Evolutionary conservation across 2,888 invertebrate species (phyloP).

Genomic region (Onthophagus sagittarius): DNA sequence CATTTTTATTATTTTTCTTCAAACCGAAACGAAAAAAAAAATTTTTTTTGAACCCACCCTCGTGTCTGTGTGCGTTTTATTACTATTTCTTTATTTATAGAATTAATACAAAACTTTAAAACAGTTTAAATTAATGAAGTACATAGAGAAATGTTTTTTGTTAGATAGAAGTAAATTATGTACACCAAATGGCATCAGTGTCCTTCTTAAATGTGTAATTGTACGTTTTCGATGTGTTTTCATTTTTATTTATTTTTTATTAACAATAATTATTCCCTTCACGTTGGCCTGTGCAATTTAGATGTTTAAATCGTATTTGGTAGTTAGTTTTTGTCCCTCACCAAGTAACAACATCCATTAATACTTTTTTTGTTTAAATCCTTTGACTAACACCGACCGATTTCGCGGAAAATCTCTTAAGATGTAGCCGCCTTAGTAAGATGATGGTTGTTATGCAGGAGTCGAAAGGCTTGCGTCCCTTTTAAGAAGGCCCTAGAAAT

Average conservation of each 20-base stretch:
- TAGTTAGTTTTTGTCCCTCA: slow-evolving; percentile 20
- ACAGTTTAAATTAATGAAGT: too few relatives aligned
- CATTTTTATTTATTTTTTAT: background rate
- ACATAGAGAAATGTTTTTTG: background rate
- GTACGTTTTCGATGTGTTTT: slow-evolving; percentile 22
- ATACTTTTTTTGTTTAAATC: too few relatives aligned
- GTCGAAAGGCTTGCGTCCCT: slow-evolving; percentile 67
- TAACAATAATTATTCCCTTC: slow-evolving; percentile 35
- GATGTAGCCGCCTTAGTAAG: slow-evolving; percentile 42
- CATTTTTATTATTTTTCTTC: background rate
- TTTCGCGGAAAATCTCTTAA: background rate
- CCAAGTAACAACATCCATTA: too few relatives aligned
- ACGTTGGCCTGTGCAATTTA: slow-evolving; percentile 41
- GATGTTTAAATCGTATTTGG: background rate
- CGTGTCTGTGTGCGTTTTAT: too few relatives aligned
- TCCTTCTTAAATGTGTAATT: slow-evolving; percentile 35
- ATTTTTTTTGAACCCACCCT: too few relatives aligned
- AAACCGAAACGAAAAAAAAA: too few relatives aligned
- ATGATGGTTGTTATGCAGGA: slow-evolving; percentile 52
- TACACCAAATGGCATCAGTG: slow-evolving; percentile 45
- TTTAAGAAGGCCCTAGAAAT: slow-evolving; percentile 74
- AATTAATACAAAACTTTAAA: background rate
- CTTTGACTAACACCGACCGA: background rate
- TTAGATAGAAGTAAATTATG: slow-evolving; percentile 31
- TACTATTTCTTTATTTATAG: too few relatives aligned